Conservation (phyloP, 2,888 invertebrate species). For the Pollenia labialis region DNA sequence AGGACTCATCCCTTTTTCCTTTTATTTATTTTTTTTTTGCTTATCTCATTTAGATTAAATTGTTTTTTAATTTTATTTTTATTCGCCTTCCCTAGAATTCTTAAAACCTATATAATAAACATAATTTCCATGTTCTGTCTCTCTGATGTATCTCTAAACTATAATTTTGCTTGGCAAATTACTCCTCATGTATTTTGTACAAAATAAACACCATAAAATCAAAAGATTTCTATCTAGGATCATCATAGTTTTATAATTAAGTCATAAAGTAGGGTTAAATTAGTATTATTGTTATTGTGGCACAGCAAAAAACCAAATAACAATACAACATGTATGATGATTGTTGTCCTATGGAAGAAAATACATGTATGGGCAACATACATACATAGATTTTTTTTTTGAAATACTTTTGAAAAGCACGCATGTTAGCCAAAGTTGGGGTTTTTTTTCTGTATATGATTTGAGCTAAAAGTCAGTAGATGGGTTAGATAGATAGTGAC, state of each 20-base stretch:
- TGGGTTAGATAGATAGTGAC: background rate
- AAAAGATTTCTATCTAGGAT: constrained; percentile 63
- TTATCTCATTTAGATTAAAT: background rate
- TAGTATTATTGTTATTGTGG: constrained; percentile 77
- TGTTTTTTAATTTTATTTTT: background rate
- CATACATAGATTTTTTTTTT: constrained; percentile 48
- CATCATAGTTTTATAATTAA: constrained; percentile 77
- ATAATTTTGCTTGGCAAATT: constrained; percentile 56
- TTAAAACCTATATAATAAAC: background rate
- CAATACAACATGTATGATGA: constrained; percentile 30
- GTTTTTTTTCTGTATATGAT: background rate
- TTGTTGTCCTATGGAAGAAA: background rate
- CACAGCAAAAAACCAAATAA: constrained; percentile 8
- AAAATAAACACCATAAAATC: constrained; percentile 50
- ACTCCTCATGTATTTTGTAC: constrained; percentile 30
- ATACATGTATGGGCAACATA: constrained; percentile 18
- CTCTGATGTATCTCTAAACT: constrained; percentile 18
- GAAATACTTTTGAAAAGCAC: constrained; percentile 73
- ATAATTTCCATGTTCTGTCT: constrained; percentile 16
- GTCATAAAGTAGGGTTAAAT: constrained; percentile 79
- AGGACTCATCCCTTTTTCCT: background rate
- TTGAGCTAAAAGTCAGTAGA: background rate
- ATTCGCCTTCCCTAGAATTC: constrained; percentile 3
- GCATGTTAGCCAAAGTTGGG: constrained; percentile 42
- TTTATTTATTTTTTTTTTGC: background rate